Base-by-base conservation (phyloP, 2,113 vertebrate species). In the Hiodon tergisus region DNA sequence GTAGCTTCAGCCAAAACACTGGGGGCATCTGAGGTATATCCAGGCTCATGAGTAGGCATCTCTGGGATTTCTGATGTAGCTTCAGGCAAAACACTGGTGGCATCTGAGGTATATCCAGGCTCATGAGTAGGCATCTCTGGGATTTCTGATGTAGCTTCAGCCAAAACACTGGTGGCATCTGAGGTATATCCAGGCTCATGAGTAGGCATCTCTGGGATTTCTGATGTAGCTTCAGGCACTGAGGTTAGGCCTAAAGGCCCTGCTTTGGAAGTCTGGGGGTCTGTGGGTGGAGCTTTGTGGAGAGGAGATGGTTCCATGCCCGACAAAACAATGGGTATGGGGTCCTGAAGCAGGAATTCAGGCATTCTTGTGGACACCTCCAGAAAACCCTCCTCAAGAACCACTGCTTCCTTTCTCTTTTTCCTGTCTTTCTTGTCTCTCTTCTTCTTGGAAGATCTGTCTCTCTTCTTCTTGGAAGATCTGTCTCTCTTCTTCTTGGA, bases 341-440 rank as follows among this genome's bases (percentile, higher is more conserved):
- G 71, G 46, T 73, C 83, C 8, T 78, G 84, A 47, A 81, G 82
- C 3, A 85, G 81, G 83, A 85, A 83, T 72, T 82, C 83, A 0
- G 82, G 83, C 61, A 79, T 54, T 11, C 68, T 57, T 3, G 88
- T 86, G 48, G 88, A 84, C 63, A 83, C 82, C 69, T 72, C 75
- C 3, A 88, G 78, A 63, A 87, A 87, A 52, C 83, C 83, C 1
- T 87, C 86, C 74, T 88, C 84, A 1, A 85, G 61, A 65, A 3
- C 74, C 4, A 74, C 68, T 1, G 83, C 83, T 51, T 90, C 82
- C 68, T 94, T 90, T 81, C 88, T 94, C 84, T 91, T 94, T 86
- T 90, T 95, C 79, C 92, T 90, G 72, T 93, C 92, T 79, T 89
- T 91, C 80, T 83, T 89, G 71, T 85, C 83, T 73, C 86, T 84